Evolutionary conservation across 2,888 invertebrate species (phyloP), one percentile per base, ranked within the genome.

Genomic region (Eledona agricola): DNA sequence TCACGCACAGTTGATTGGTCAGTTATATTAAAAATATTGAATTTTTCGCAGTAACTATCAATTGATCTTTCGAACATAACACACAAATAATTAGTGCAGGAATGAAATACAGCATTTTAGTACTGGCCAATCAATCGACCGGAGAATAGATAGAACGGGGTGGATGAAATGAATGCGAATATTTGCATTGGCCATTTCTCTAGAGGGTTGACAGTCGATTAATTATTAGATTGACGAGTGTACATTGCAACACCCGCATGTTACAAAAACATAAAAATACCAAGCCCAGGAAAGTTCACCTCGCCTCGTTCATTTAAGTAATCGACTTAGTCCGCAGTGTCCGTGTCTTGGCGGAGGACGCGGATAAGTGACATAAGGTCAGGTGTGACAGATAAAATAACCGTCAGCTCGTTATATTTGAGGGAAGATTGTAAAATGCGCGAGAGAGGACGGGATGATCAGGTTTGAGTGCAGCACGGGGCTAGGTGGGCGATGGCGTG

Each of bases 161-260:
- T 50, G 52, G 55, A 37, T 59, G 58, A 51, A 59, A 59, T 56
- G 56, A 56, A 54, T 56, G 54, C 49, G 58, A 59, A 59, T 59
- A 56, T 59, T 59, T 59, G 58, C 56, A 59, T 56, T 56, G 50
- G 46, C 35, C 43, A 31, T 29, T 37, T 51, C 59, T 52, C 53
- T 22, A 19, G 58, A 52, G 57, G 46, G 35, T 47, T 52, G 55
- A 57, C 55, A 54, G 58, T 58, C 60, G 56, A 58, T 61, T 61
- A 55, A 59, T 61, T 61, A 61, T 61, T 61, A 57, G 58, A 57
- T 55, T 51, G 57, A 52, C 57, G 59, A 47, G 43, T 54, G 56
- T 59, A 51, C 53, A 53, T 58, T 58, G 58, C 52, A 49, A 55
- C 50, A 46, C 49, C 45, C 55, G 45, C 57, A 58, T 49, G 54